Evolutionary conservation across 2,797 vertebrate species (phyloP).

Genomic region (Myoxocephalus aenaeus): DNA sequence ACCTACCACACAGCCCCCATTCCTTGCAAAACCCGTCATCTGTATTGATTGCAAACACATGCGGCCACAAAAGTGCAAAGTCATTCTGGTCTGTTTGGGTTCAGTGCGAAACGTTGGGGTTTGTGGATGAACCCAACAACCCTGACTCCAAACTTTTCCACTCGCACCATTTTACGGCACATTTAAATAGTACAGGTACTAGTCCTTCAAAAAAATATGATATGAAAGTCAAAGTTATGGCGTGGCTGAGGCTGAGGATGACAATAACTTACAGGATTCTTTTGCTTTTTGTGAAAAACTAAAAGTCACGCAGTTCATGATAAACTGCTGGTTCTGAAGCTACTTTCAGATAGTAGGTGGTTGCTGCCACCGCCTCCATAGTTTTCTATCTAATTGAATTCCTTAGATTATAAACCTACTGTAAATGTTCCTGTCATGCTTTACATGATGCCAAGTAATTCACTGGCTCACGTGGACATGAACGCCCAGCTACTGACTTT

Average conservation of each 20-base stretch:
- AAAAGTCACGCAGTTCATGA: background rate
- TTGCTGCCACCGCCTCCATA: too few relatives aligned
- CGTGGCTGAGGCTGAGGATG: background rate
- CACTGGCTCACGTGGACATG: too few relatives aligned
- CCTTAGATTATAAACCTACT: too few relatives aligned
- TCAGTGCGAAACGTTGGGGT: background rate
- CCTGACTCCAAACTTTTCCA: constrained; percentile 17
- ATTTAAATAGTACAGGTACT: background rate
- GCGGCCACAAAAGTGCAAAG: constrained; percentile 75
- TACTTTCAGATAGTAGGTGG: too few relatives aligned
- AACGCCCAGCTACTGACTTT: too few relatives aligned
- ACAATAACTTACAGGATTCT: background rate
- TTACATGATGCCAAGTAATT: too few relatives aligned
- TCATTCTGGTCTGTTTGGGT: constrained; percentile 70
- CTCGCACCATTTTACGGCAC: background rate
- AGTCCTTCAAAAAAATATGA: background rate
- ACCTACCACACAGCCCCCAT: constrained; percentile 1
- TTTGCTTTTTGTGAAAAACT: background rate
- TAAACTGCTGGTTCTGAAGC: background rate
- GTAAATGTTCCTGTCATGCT: too few relatives aligned
- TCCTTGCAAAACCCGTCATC: constrained; percentile 28
- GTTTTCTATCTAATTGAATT: too few relatives aligned
- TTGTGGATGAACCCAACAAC: constrained; percentile 36
- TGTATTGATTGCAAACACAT: constrained; percentile 78
- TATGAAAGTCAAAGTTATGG: background rate